Percentiles rank a stretch among this genome's conserved stretches.
phyloP scores from a whole-genome alignment of 2,888 invertebrate genomes.

The Sarcophaga subvicina region DNA sequence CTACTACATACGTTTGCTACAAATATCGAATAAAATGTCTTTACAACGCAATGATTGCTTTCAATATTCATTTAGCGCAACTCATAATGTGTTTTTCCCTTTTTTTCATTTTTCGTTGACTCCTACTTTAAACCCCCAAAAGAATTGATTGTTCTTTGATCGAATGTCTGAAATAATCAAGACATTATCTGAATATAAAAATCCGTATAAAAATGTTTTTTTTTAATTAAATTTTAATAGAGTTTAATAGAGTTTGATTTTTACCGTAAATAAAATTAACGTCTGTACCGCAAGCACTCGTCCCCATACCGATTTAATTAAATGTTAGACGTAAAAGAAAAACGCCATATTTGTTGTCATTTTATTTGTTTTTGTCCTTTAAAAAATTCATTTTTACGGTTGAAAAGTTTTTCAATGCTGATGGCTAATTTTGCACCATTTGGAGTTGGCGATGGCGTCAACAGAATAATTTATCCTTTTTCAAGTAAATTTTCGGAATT shows the following conservation, averaged over 20 bases:
- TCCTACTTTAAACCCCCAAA: not conserved
- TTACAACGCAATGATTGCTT: slow-evolving; percentile 76
- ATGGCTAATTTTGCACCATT: slow-evolving; percentile 1
- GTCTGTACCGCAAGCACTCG: slow-evolving; percentile 14
- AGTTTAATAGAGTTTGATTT: no score
- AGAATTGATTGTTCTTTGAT: no score
- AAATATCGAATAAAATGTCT: not conserved
- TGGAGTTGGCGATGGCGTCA: not conserved
- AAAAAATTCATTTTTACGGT: slow-evolving; percentile 17
- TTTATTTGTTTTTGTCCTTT: not conserved
- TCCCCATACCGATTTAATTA: no score
- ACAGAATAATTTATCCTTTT: no score
- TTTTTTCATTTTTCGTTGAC: slow-evolving; percentile 9
- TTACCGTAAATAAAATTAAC: slow-evolving; percentile 23
- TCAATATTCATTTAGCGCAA: slow-evolving; percentile 77
- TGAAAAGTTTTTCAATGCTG: slow-evolving; percentile 6
- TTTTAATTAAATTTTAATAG: not conserved
- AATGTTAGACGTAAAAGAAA: not conserved
- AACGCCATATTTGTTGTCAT: slow-evolving; percentile 50
- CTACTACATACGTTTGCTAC: no score
- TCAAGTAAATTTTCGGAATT: no score
- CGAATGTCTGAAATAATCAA: no score
- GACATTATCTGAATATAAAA: no score
- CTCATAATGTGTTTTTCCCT: slow-evolving; percentile 74
- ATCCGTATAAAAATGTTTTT: not conserved